phyloP scores from a whole-genome alignment of 2,888 invertebrate species.

The Eubasilissa splendida region DNA sequence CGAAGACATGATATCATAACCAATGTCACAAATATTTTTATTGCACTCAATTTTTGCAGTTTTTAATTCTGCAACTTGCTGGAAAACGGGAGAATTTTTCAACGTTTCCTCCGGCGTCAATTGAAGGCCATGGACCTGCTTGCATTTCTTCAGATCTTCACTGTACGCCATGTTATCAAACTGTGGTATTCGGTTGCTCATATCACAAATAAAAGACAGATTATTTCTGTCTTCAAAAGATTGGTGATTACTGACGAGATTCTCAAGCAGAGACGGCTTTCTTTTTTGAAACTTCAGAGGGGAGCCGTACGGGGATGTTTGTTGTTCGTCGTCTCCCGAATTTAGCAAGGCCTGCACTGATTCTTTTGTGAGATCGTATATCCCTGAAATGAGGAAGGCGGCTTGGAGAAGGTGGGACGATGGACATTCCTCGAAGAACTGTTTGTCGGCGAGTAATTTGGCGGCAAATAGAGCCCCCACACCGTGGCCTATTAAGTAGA shows the following conservation, averaged over 20 bases:
- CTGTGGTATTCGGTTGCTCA: conserved; percentile 5
- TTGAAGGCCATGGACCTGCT: conserved; percentile 35
- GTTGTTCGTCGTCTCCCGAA: not conserved
- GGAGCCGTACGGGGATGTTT: conserved; percentile 11
- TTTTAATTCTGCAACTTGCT: conserved; percentile 14
- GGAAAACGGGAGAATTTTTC: conserved; percentile 43
- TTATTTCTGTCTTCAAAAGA: conserved; percentile 48
- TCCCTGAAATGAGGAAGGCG: conserved; percentile 73
- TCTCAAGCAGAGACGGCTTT: conserved; percentile 33
- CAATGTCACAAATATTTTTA: not conserved
- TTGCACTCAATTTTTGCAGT: not conserved
- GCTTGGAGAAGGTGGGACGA: conserved; percentile 65
- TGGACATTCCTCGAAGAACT: conserved; percentile 45
- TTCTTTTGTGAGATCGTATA: conserved; percentile 70
- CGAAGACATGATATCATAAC: not conserved
- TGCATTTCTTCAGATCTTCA: conserved; percentile 14
- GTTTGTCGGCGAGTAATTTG: conserved; percentile 66
- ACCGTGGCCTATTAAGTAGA: conserved; percentile 77
- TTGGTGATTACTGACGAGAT: conserved; percentile 38
- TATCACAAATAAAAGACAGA: conserved; percentile 49
- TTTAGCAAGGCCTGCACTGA: not conserved
- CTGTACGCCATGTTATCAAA: not conserved
- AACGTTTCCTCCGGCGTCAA: conserved; percentile 38
- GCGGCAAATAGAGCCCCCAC: conserved; percentile 77
- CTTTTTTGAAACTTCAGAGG: not conserved